These are phyloP conservation scores for Montipora cactus DNA, from an alignment of 64 coral and sea anemone genomes.

Conservation along the genomic window DNA sequence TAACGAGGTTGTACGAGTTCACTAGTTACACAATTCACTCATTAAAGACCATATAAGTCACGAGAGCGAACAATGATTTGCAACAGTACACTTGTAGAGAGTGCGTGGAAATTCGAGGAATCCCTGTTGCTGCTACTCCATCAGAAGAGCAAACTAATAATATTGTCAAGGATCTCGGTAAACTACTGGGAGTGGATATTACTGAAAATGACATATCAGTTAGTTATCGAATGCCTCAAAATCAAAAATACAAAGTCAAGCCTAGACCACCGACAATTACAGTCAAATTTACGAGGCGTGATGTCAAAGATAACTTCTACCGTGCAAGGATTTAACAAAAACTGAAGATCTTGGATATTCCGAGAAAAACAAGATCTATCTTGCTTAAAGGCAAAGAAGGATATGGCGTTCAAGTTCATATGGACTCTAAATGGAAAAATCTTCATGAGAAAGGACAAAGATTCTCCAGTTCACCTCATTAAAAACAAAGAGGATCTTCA, in stretches of 20 bases:
- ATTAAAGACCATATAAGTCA: neutral
- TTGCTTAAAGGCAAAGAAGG: neutral
- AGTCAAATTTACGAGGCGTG: slow-evolving; percentile 23
- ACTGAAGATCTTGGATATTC: neutral
- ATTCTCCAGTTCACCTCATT: too few species aligned
- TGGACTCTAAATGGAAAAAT: neutral
- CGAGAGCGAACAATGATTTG: neutral
- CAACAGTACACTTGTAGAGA: neutral
- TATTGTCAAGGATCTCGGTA: slow-evolving; percentile 11
- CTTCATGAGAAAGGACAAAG: slow-evolving; percentile 17
- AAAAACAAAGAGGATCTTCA: too few species aligned
- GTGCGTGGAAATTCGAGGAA: slow-evolving; percentile 9
- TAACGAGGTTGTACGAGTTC: too few species aligned
- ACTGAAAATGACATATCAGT: slow-evolving; percentile 3
- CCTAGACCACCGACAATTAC: neutral
- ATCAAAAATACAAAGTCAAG: slow-evolving; percentile 5
- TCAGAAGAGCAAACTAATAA: slow-evolving; percentile 12
- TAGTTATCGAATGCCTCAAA: slow-evolving; percentile 11
- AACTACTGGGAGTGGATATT: neutral
- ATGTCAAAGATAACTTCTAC: slow-evolving; percentile 10
- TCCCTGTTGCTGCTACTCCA: slow-evolving; percentile 5
- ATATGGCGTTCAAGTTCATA: neutral
- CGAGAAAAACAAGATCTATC: neutral
- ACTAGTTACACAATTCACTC: too few species aligned
- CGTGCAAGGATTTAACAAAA: slow-evolving; percentile 6